Base-by-base conservation (phyloP, 2,888 invertebrate species). In the Netelia melanura region DNA sequence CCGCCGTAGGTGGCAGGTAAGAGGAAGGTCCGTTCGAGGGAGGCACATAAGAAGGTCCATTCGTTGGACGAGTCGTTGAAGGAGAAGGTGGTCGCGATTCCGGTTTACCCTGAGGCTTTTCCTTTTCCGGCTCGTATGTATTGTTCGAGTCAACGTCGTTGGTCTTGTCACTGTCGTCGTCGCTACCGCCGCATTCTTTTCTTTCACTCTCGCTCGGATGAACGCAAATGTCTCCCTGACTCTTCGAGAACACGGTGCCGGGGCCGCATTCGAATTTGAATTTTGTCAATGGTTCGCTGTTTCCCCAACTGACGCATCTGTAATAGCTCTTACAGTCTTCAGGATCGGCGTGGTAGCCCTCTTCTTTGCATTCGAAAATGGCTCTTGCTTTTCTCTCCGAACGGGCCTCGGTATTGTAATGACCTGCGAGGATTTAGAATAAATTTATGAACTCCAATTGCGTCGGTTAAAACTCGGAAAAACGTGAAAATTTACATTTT, bases 261-360 rank as follows among this genome's bases (percentile, higher is more conserved):
- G 96, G 95, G 21, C 96, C 96, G 91, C 98, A 98, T 92, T 96
- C 95, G 92, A 97, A 97, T 94, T 94, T 94, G 83, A 95, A 96
- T 14, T 96, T 94, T 8, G 95, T 95, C 85, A 95, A 94, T 87
- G 91, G 91, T 48, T 94, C 94, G 62, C 94, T 94, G 81, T 94
- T 94, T 81, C 95, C 95, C 90, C 95, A 95, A 89, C 95, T 94
- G 21, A 97, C 95, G 89, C 98, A 98, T 90, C 97, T 95, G 92
- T 97, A 97, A 94, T 97, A 98, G 74, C 95, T 94, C 70, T 95
- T 94, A 91, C 98, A 98, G 90, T 97, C 95, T n/a, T 92, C 91
- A n/a, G 96, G 95, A 92, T 97, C 97, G 1, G 95, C 95, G 91
- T 96, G 95, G 86, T 97, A 97, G 25, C 97, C 98, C 93, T 97